phyloP scores from a whole-genome alignment of 1,140 invertebrate genomes.

The Brachionus koreanus region DNA sequence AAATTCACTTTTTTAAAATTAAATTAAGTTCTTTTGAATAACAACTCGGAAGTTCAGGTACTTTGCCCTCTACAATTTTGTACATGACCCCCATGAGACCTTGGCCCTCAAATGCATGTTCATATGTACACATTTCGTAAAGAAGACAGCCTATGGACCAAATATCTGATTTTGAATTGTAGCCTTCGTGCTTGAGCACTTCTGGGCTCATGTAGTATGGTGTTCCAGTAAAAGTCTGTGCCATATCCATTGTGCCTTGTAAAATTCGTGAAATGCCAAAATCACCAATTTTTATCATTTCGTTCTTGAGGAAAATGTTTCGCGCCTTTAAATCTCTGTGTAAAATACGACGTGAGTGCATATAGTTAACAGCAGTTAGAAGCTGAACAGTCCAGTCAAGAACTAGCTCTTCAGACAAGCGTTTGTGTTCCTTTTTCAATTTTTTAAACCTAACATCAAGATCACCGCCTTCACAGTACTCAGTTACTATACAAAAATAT shows the following conservation, averaged over 20 bases:
- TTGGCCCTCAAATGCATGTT: conserved; percentile 56
- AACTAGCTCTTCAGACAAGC: conserved; percentile 52
- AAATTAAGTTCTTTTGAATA: conserved; percentile 53
- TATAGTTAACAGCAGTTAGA: conserved; percentile 57
- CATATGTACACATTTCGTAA: conserved; percentile 55
- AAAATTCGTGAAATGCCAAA: conserved; percentile 58
- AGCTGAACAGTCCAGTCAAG: conserved; percentile 58
- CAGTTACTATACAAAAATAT: conserved; percentile 59
- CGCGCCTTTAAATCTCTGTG: conserved; percentile 59
- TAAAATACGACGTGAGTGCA: conserved; percentile 56
- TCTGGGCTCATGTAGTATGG: conserved; percentile 59
- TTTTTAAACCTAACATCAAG: conserved; percentile 54
- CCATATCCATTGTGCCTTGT: conserved; percentile 55
- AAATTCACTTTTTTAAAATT: conserved; percentile 54
- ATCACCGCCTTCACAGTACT: conserved; percentile 60
- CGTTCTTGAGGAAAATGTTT: conserved; percentile 58
- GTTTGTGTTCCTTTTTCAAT: conserved; percentile 50
- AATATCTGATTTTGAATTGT: conserved; percentile 57
- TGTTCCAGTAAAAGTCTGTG: conserved; percentile 53
- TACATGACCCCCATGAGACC: conserved; percentile 59
- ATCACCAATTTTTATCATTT: conserved; percentile 57
- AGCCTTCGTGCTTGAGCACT: conserved; percentile 59
- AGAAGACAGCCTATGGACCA: conserved; percentile 58
- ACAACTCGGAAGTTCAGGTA: conserved; percentile 52
- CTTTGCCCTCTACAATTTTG: conserved; percentile 57